phyloP scores from a whole-genome alignment of 2,113 vertebrate genomes.

The Phyllostomus hastatus region DNA sequence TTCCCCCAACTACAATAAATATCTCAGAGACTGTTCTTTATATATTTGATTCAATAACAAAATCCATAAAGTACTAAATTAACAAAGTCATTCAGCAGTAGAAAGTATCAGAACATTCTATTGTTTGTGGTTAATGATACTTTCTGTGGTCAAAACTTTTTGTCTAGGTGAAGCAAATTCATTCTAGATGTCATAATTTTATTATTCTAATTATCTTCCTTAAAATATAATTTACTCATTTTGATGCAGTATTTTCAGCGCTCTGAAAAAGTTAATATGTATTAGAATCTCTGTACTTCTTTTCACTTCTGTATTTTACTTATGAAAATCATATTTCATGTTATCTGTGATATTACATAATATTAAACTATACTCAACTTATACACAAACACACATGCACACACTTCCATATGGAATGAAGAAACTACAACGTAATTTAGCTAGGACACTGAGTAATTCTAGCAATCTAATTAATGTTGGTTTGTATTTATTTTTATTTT shows the following conservation, averaged over 20 bases:
- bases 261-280: neutral
- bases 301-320: neutral
- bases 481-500: no score
- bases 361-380: neutral
- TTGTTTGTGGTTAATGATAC: conserved; percentile 52
- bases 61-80: conserved; percentile 52
- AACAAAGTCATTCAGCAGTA: conserved; percentile 48
- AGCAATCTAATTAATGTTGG: neutral
- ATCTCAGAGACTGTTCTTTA: neutral
- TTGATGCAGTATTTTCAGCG: neutral
- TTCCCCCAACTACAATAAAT: conserved; percentile 15
- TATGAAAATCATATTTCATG: neutral
- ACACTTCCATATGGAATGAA: neutral
- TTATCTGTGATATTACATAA: neutral
- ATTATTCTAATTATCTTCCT: neutral
- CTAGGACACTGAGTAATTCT: neutral
- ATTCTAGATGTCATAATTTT: conserved; percentile 11
- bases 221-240: conserved; percentile 24
- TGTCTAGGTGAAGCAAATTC: conserved; percentile 45
- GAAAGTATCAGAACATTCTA: conserved; percentile 16
- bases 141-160: conserved; percentile 41
- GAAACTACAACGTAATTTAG: neutral
- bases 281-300: neutral
- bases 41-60: conserved; percentile 36
- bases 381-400: neutral